phyloP scores from a whole-genome alignment of 2,888 invertebrate genomes.

The Loripinus fragilis region DNA sequence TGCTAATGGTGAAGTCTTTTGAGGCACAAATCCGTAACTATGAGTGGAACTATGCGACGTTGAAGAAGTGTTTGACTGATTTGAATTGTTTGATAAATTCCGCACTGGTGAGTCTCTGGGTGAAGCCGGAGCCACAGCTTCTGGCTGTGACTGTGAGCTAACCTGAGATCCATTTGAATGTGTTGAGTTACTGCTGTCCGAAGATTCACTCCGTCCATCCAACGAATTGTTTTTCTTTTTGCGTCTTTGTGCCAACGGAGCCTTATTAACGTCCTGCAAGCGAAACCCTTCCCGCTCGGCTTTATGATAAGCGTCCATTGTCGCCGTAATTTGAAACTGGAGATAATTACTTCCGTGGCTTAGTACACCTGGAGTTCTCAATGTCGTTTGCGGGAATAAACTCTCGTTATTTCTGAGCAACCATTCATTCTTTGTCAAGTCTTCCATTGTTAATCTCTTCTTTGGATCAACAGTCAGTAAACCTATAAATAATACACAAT shows the following conservation, averaged over 20 bases:
- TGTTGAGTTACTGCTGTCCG: conserved; percentile 70
- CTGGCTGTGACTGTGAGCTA: conserved; percentile 52
- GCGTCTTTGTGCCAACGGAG: conserved; percentile 89
- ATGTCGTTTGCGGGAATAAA: conserved; percentile 85
- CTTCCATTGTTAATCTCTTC: conserved; percentile 88
- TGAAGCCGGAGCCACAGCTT: conserved; percentile 17
- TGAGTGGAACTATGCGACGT: conserved; percentile 70
- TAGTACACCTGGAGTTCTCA: conserved; percentile 87
- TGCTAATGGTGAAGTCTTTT: conserved; percentile 38
- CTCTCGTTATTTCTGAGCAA: conserved; percentile 83
- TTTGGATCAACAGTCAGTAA: conserved; percentile 91
- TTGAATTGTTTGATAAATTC: conserved; percentile 68
- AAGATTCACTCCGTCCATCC: conserved; percentile 77
- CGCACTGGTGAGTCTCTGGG: conserved; percentile 67
- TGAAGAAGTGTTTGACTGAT: conserved; percentile 68
- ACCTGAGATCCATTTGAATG: conserved; percentile 67
- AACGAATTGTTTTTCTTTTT: conserved; percentile 77
- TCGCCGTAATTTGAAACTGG: conserved; percentile 86
- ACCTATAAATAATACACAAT: conserved; percentile 83
- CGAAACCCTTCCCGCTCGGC: conserved; percentile 90
- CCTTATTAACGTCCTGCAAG: conserved; percentile 89
- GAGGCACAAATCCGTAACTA: conserved; percentile 78
- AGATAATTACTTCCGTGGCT: conserved; percentile 84
- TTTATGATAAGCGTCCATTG: conserved; percentile 88
- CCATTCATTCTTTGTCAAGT: conserved; percentile 89